Evolutionary conservation across 2,888 invertebrate species (phyloP), one percentile per base, ranked within the genome.

Genomic region (Sminthurinus aureus): DNA sequence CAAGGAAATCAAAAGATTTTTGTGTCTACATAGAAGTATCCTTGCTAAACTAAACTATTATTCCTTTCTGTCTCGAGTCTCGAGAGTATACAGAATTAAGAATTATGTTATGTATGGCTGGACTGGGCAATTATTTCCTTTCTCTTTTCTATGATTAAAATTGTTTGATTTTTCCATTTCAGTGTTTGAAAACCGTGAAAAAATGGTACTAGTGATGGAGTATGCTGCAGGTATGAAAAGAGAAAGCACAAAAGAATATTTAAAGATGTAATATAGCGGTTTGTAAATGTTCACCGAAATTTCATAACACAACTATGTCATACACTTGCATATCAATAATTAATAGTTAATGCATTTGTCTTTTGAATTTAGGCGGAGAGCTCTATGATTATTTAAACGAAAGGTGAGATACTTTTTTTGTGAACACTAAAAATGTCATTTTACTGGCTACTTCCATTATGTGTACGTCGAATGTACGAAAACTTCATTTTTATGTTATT

Each of bases 151-250:
- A 58, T 9, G 50, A 18, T 64, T 51, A n/a, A 22, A 58, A 58
- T 2, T 15, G 50, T 13, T 88, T 88, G 18, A 24, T 75, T n/a
- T n/a, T 75, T 26, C 85, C 87, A 87, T 92, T 93, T 87, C 92
- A 97, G 99, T 99, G 89, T 99, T 99, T 92, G 99, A 99, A 93
- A 99, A 99, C 92, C 95, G 96, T 90, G 99, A 99, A 91, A 98
- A 98, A 92, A 99, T 99, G 94, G 98, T 99, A 89, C 93, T 99
- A 88, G 98, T 99, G 58, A 98, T 99, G 98, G 99, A 99, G 91
- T 99, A 98, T 91, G 99, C 99, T 87, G 96, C 96, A 85, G 99
- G 99, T 84, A 38, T 38, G 38, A 38, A 38, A 38, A 38, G 38
- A 38, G 1, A 91, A 99, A 98, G 91, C 98, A 97, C 91, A 93